These are phyloP conservation scores for Branchellion lobata DNA, from an alignment of 2,888 invertebrate genomes.

Conservation along the genomic window DNA sequence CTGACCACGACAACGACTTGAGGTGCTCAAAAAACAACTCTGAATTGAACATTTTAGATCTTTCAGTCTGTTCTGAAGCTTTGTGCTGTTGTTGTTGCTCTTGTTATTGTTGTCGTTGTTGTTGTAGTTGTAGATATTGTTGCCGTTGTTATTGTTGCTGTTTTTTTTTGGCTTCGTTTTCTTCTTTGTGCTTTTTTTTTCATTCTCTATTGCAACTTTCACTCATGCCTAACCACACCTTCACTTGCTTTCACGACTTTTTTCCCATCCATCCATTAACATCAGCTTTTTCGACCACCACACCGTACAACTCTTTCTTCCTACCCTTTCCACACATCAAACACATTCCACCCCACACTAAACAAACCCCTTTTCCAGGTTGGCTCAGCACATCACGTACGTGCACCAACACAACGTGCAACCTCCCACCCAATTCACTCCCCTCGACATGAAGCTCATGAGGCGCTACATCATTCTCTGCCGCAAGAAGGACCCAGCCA, in stretches of 20 bases:
- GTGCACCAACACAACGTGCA: conserved; percentile 89
- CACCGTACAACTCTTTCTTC: background rate
- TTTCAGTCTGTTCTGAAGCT: background rate
- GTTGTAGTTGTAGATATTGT: too few species aligned
- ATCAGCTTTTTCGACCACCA: too few species aligned
- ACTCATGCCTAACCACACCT: too few species aligned
- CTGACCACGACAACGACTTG: conserved; percentile 71
- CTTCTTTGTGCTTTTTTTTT: too few species aligned
- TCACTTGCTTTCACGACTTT: too few species aligned
- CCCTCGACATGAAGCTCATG: conserved; percentile 88
- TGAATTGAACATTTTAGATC: background rate
- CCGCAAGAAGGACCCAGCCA: conserved; percentile 80
- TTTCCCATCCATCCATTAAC: too few species aligned
- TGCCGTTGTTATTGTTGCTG: too few species aligned
- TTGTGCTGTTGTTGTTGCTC: background rate
- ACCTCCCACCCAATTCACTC: conserved; percentile 74
- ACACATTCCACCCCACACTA: too few species aligned
- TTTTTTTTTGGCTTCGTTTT: too few species aligned
- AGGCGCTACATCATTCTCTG: conserved; percentile 85
- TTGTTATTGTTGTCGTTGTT: too few species aligned
- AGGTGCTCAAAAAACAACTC: conserved; percentile 60
- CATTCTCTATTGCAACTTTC: too few species aligned
- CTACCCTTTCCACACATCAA: background rate
- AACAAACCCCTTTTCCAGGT: conserved; percentile 62
- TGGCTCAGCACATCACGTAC: conserved; percentile 95